Percentiles rank a stretch among this genome's conserved stretches.
These are phyloP conservation scores for Drosophila arawakana DNA, from an alignment of 1,140 invertebrate species.

Conservation along the genomic window DNA sequence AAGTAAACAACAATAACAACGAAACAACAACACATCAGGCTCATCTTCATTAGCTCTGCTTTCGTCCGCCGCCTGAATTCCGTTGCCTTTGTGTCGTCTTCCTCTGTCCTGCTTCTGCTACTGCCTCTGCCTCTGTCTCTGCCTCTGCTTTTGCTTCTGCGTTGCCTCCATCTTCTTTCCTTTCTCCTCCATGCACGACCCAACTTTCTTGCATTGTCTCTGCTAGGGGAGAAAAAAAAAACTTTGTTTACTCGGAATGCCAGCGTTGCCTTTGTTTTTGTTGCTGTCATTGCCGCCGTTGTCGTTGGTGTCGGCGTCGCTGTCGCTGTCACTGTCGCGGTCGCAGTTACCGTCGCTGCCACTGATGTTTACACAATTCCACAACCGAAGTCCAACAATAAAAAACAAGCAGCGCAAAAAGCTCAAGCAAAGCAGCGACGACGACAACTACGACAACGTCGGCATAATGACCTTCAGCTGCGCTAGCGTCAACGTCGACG, in stretches of 20 bases:
- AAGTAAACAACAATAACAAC: slow-evolving; percentile 59
- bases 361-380: slow-evolving; percentile 79
- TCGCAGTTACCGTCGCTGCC: slow-evolving; percentile 50
- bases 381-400: slow-evolving; percentile 70
- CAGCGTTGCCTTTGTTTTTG: slow-evolving; percentile 70
- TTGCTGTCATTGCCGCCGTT: slow-evolving; percentile 35
- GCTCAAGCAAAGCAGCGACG: slow-evolving; percentile 47
- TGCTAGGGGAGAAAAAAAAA: slow-evolving; percentile 56
- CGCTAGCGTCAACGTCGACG: slow-evolving; percentile 46
- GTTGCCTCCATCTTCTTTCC: slow-evolving; percentile 9
- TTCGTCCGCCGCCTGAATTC: slow-evolving; percentile 9
- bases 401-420: slow-evolving; percentile 52
- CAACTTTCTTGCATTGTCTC: slow-evolving; percentile 80
- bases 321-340: slow-evolving; percentile 21
- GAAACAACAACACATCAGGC: slow-evolving; percentile 73
- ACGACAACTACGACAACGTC: slow-evolving; percentile 46
- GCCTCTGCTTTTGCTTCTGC: not conserved
- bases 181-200: slow-evolving; percentile 27
- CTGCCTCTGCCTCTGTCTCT: slow-evolving; percentile 29
- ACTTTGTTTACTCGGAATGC: slow-evolving; percentile 79
- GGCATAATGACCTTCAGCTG: slow-evolving; percentile 81
- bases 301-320: slow-evolving; percentile 25
- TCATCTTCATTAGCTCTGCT: slow-evolving; percentile 78
- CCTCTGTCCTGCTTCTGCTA: slow-evolving; percentile 21
- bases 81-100: slow-evolving; percentile 27